Evolutionary conservation across 1,140 invertebrate genomes (phyloP), one percentile per base, ranked within the genome.

Genomic region (Agraylea sexmaculata): DNA sequence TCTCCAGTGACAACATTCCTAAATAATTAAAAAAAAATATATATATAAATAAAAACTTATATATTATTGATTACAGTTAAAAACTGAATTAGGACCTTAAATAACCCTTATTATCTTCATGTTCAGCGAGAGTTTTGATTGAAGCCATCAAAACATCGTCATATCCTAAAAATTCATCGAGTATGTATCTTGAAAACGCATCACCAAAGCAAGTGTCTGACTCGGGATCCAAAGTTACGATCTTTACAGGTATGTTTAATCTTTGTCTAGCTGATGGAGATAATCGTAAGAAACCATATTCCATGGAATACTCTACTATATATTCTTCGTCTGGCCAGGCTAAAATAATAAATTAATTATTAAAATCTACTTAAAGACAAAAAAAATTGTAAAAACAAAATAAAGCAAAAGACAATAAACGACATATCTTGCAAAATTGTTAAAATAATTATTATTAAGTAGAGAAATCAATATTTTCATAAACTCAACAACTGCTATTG

Each of bases 1-100:
- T 98, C 93, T n/a, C 93, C 92, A 15, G 90, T 95, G 22, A 96
- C 85, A 27, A 98, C 89, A 69, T 98, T 97, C 52, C 93, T 87
- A 51, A 29, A 69, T 69, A 41, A 47, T 43, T 33, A 37, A 13
- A 13, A 30, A 25, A 7, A 7, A 25, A 7, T 25, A 7, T 25
- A 25, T 7, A 25, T 7, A 22, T 38, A 42, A 36, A 27, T 11
- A 12, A 37, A 38, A 37, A 15, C 17, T 15, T 3, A 28, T 17
- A 41, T 12, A n/a, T n/a, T n/a, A n/a, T n/a, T n/a, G n/a, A n/a
- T n/a, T n/a, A n/a, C n/a, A n/a, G n/a, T n/a, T n/a, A n/a, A n/a
- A n/a, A n/a, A n/a, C n/a, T n/a, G n/a, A 34, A 40, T n/a, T 46
- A 35, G 55, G 56, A 86, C 83, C 83, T 77, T 43, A 91, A 68